These are phyloP conservation scores for Bungarus multicinctus DNA, from an alignment of 2,113 vertebrate genomes.

Conservation along the genomic window DNA sequence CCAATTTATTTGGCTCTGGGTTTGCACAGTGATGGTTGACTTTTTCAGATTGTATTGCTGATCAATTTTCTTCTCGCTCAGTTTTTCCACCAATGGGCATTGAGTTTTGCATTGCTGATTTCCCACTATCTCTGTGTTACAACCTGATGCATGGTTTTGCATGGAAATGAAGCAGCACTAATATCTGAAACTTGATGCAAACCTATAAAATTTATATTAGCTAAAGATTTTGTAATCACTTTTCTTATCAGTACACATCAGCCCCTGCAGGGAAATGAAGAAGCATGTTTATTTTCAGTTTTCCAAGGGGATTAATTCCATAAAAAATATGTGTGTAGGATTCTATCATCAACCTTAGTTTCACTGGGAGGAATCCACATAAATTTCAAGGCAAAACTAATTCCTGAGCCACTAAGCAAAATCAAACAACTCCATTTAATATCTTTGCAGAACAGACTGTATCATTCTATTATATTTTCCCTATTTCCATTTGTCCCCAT, in stretches of 20 bases:
- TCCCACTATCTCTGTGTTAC: neutral
- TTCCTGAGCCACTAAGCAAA: neutral
- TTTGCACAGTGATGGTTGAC: neutral
- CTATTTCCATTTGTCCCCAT: neutral
- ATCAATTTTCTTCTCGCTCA: neutral
- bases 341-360: neutral
- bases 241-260: neutral
- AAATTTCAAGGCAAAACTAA: neutral
- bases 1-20: neutral
- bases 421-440: neutral
- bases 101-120: constrained; percentile 9
- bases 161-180: neutral
- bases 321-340: neutral
- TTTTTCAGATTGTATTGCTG: neutral
- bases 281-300: neutral
- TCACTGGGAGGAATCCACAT: neutral
- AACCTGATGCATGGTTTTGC: neutral
- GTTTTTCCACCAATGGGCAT: neutral
- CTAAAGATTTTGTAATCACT: neutral
- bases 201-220: no score
- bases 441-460: neutral
- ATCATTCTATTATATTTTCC: neutral
- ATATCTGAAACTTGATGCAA: neutral
- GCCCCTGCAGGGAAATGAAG: neutral
- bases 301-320: neutral